Conservation (phyloP, 2,888 invertebrate genomes). For the Tiliacea citrago region DNA sequence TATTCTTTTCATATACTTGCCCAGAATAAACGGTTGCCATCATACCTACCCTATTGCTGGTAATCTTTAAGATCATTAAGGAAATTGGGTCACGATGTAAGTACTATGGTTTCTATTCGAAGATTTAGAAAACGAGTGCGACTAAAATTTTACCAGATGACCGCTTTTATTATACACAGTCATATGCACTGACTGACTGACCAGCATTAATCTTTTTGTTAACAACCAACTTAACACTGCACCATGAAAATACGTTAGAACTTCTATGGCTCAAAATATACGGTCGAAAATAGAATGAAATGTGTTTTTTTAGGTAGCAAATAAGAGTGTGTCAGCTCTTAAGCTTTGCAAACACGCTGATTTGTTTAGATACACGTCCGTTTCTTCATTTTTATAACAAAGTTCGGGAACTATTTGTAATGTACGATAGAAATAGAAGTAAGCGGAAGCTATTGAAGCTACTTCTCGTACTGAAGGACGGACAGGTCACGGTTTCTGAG, state of each 20-base stretch:
- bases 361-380: constrained; percentile 64
- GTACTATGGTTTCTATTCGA: not conserved
- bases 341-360: constrained; percentile 60
- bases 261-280: constrained; percentile 19
- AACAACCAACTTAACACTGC: constrained; percentile 16
- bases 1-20: not conserved
- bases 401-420: constrained; percentile 48
- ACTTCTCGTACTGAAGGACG: constrained; percentile 31
- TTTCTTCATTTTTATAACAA: constrained; percentile 68
- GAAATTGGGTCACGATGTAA: constrained; percentile 15
- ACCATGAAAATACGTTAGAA: constrained; percentile 16
- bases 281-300: constrained; percentile 41
- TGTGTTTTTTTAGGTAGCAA: constrained; percentile 23
- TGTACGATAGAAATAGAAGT: constrained; percentile 44
- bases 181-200: constrained; percentile 47
- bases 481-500: constrained; percentile 10
- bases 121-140: constrained; percentile 21
- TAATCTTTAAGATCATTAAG: not conserved
- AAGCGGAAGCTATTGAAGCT: constrained; percentile 41
- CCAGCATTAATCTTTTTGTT: constrained; percentile 52
- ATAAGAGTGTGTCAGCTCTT: constrained; percentile 42
- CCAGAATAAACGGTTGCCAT: not conserved
- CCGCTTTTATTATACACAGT: constrained; percentile 51
- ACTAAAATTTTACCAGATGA: constrained; percentile 50
- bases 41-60: not conserved